Base-by-base conservation (phyloP, 2,888 invertebrate species). In the Iphiclides podalirius region DNA sequence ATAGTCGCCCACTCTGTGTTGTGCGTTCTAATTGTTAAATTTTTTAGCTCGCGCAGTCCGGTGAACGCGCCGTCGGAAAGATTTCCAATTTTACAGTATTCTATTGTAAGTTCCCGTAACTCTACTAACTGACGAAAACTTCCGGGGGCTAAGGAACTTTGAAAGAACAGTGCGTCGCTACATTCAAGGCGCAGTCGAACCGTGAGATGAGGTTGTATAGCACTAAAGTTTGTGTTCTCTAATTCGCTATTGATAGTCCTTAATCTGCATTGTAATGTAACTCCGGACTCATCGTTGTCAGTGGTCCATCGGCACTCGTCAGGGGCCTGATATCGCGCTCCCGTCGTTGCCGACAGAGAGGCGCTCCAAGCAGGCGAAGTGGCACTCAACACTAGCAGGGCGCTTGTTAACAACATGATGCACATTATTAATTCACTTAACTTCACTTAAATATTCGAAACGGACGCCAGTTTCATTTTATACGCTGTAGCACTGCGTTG, bases 1-100 rank as follows among this genome's bases (percentile, higher is more conserved):
- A 95, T 94, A 43, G 94, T 92, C 33, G 94, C 93, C 94, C 95
- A 95, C 72, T 95, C 94, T 34, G 94, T 94, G 79, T 95, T 95
- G 81, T 95, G 94, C 42, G 95, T 95, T 65, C 94, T 91, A 57
- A 96, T 91, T 36, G 95, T 95, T 51, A 96, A 88, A 74, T 95
- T 94, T 59, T 94, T 90, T 54, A 96, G 89, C 73, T 95, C 93
- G 52, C 93, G 92, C 34, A 96, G 90, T 37, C 95, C 95, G 36
- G 92, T 91, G 69, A 96, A 95, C n/a, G 95, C 94, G 49, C 94
- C 94, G 64, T 94, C 93, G 52, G 95, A 94, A 51, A 95, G 89
- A 71, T 94, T 94, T 48, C 94, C 93, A 55, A 95, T 94, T 84
- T 95, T 95, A 79, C 95, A 96, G 72, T 93, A 94, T 72, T 95